These are phyloP conservation scores for Apocrypta bakeri DNA, from an alignment of 1,140 invertebrate species.

Conservation along the genomic window DNA sequence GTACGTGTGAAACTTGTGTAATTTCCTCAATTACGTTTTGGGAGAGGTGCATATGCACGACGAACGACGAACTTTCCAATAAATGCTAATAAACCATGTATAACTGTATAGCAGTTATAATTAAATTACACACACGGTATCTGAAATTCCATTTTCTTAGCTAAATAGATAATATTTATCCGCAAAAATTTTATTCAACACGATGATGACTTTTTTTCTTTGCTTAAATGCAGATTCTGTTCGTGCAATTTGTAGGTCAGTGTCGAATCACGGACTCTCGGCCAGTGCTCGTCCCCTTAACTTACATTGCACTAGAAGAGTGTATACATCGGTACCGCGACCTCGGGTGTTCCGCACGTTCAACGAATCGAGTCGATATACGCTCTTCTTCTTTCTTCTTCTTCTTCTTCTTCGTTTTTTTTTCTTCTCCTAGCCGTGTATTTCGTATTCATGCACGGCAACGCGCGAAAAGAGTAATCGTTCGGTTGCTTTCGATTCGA, in stretches of 20 bases:
- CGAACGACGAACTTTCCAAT: background rate
- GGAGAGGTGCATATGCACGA: background rate
- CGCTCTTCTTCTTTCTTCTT: no score
- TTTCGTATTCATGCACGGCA: no score
- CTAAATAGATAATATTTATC: no score
- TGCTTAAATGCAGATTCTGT: background rate
- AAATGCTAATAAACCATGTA: background rate
- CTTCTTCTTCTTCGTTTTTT: no score
- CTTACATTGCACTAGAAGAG: conserved; percentile 43
- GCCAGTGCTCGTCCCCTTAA: conserved; percentile 24
- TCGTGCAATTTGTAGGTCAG: conserved; percentile 36
- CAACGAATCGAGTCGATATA: background rate
- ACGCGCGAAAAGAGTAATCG: no score
- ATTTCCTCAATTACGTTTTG: conserved; percentile 8
- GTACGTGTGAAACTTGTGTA: conserved; percentile 29
- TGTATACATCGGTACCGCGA: no score
- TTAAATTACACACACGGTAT: background rate
- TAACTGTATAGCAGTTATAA: no score
- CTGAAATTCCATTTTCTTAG: no score
- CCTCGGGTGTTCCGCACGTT: background rate
- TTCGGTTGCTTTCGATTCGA: background rate
- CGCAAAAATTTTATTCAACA: no score
- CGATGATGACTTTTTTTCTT: background rate
- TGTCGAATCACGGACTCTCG: conserved; percentile 26
- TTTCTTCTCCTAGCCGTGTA: no score